Base-by-base conservation (phyloP, 2,113 vertebrate genomes). In the Dendropsophus ebraccatus region DNA sequence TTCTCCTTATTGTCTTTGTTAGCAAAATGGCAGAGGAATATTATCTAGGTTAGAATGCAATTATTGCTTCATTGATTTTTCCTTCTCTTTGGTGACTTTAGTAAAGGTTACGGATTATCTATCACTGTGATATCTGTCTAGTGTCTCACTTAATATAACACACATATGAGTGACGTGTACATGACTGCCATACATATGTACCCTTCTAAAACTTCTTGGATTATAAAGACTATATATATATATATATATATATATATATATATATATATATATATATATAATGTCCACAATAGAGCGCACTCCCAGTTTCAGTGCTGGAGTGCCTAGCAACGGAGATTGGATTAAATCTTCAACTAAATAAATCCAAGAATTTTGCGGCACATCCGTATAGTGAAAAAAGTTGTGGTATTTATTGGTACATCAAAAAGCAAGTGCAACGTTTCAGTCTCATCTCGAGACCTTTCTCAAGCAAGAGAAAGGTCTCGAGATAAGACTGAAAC, bases 71-170 rank as follows among this genome's bases (percentile, higher is more conserved):
- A 86, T 32, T 16, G 37, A 87, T 62, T 87, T 87, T 87, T 50
- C 32, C 45, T 23, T 60, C 25, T 58, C 76, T 81, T 86, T 70
- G 82, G 72, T 21, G 82, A 17, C 60, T 17, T 75, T 80, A 79
- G 54, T 14, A 86, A 86, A 86, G 76, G 65, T 80, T 86, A 80
- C 49, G 76, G 84, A 86, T 86, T 81, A 86, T 52, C 17, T 45
- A 54, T 69, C 21, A 25, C 5, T 69, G 49, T 56, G 56, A 23
- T 37, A 56, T 56, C 10, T 73, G 84, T 79, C 74, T 23, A 60
- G 60, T 17, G 12, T 25, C 32, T 8, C 47, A 52, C 35, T 47
- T 47, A 81, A 14, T 49, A 58, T 23, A 54, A 60, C 23, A 41
- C 30, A 30, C 49, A 60, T 19, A 47, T 23, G 74, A 85, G 11